Base-by-base conservation (phyloP, 2,888 invertebrate species). In the Scaptomyza cyrtandrae region DNA sequence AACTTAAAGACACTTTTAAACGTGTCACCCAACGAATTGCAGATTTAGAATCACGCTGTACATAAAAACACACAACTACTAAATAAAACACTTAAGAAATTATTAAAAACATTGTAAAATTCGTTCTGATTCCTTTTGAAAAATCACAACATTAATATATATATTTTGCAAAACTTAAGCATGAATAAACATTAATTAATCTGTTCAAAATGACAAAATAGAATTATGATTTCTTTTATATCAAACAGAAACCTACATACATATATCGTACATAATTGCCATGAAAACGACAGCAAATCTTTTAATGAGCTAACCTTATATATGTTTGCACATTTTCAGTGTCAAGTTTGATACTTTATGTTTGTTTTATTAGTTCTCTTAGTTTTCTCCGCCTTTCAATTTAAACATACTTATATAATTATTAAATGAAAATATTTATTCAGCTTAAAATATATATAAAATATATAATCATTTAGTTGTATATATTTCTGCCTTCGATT, bases 301-400 rank as follows among this genome's bases (percentile, higher is more conserved):
- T 54, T 83, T 80, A 79, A 82, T 84, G 78, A 66, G 58, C 72
- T 61, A 71, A 61, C 62, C 49, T 43, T 70, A 71, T 60, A 79
- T 66, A 78, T 83, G 57, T 71, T 33, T 60, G 52, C 29, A 55
- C 58, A 76, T 69, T 86, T 82, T 83, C 85, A 84, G 63, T 83
- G 83, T 83, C 83, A 83, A 71, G 66, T 72, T 81, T 70, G 50
- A 53, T 78, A 75, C 62, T 81, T 83, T 83, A 75, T 84, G 72
- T 59, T 60, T 80, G 66, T 65, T 70, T 71, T 39, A 44, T 53
- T 56, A 59, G 48, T 52, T 29, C 35, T 56, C 41, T 27, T n/a
- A 6, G 9, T 6, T 48, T 46, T 57, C 39, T 46, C 13, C 13
- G 13, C 44, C 24, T 29, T 43, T 45, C 3, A 46, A 54, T 53